Base-by-base conservation (phyloP, 2,113 vertebrate genomes). In the Nothoprocta perdicaria region DNA sequence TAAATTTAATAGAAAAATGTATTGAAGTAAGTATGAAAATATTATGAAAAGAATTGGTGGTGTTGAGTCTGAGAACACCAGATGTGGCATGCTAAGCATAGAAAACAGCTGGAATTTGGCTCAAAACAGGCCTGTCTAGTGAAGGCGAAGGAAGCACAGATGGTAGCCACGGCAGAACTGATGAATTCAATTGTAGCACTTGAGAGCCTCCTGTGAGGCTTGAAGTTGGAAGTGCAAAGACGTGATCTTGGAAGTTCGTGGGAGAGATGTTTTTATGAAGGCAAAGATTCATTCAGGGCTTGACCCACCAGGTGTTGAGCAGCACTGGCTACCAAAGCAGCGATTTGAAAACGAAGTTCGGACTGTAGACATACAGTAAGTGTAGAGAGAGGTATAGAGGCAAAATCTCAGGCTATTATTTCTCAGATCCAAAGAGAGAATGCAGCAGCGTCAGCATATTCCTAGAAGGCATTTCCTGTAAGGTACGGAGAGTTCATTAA, bases 211-310 rank as follows among this genome's bases (percentile, higher is more conserved):
- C 45, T n/a, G 31, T 12, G 35, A 65, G 48, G 3, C 17, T 17
- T 38, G 17, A 24, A n/a, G 31, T 35, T 24, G 41, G 83, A 65
- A 23, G 48, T 46, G 27, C 35, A 5, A 14, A 50, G 1, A 1
- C 6, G 0, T 1, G 13, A 18, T 17, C 50, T 26, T 4, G 18
- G 40, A 62, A n/a, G 58, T 53, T 71, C 33, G 3, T 4, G 9
- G 33, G 12, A 12, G 41, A 45, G 48, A 15, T 2, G 0, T 33
- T 23, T 33, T 33, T 57, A 50, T 23, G 26, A 5, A 38, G 43
- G 48, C 13, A 21, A 22, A 52, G 26, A 50, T 58, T 57, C 67
- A 1, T 9, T 38, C 2, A 35, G 27, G 57, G 31, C 35, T 79
- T 68, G 35, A 23, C 15, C 38, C n/a, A 16, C 40, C 61, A 19